These are phyloP conservation scores for Mesocricetus auratus DNA, from an alignment of 2,113 vertebrate species.

Conservation along the genomic window DNA sequence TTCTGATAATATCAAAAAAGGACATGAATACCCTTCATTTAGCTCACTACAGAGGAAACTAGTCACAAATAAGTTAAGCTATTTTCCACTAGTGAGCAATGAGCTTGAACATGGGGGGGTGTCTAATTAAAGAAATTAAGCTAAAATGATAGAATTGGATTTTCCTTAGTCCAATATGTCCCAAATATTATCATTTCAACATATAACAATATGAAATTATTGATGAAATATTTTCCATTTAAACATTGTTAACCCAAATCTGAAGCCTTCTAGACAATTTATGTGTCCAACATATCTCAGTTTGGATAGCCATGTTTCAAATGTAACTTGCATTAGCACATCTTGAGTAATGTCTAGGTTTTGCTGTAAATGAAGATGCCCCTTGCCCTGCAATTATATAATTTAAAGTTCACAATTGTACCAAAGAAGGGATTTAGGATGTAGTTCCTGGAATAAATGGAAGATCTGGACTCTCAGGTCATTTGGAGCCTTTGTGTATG, in stretches of 20 bases:
- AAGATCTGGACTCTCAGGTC: background rate
- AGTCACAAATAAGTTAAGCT: background rate
- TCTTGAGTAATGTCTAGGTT: background rate
- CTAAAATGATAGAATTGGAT: constrained; percentile 19
- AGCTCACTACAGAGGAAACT: constrained; percentile 10
- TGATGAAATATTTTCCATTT: background rate
- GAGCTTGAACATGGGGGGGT: no score
- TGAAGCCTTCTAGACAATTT: background rate
- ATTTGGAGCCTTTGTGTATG: background rate
- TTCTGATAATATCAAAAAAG: background rate
- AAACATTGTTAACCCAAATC: background rate
- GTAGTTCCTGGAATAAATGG: background rate
- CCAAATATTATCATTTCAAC: background rate
- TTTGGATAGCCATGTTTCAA: background rate
- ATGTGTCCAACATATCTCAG: background rate
- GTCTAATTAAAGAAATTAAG: background rate
- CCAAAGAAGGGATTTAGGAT: background rate
- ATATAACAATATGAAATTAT: background rate
- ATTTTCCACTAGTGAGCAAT: background rate
- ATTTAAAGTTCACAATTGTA: background rate
- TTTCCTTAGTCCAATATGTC: background rate
- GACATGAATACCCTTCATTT: background rate
- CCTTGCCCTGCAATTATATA: background rate
- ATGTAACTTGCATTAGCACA: background rate
- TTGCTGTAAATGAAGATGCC: background rate